Base-by-base conservation (phyloP, 2,888 invertebrate genomes). In the Tholera decimalis region DNA sequence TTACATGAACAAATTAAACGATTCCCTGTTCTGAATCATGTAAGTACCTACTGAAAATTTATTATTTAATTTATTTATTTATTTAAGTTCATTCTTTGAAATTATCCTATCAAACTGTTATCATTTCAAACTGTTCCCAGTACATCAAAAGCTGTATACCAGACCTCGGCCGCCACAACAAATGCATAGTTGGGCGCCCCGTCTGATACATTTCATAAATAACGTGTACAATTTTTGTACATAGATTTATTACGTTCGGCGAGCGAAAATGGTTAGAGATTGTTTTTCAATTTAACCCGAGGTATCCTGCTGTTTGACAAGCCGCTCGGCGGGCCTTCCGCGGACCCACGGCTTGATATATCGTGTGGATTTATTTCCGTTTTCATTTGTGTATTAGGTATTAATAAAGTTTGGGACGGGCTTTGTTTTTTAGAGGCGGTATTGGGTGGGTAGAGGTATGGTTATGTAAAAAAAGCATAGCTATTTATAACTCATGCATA, bases 261-360 rank as follows among this genome's bases (percentile, higher is more conserved):
- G 92, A 92, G 94, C 93, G 94, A 95, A 95, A 95, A 95, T 95
- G 93, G 94, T 92, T 93, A 94, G 95, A 95, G 95, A 95, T 95
- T 95, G 95, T 96, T 96, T 95, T 96, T 95, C 96, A 95, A 96
- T 96, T 96, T 94, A 92, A 93, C 92, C 88, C 89, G 87, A 81
- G 95, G 88, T 84, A 89, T 89, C 96, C 96, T 85, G 96, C 96
- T 95, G 96, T 88, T 89, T 89, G 92, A 92, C 93, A 92, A 85
- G 92, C 92, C 91, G 93, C 92, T 89, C 85, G 92, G 89, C 90
- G 89, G 83, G 90, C 85, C 83, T 86, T 83, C 86, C 86, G 79
- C 84, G 73, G 75, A 83, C 77, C 73, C 82, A 80, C 82, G 81
- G 84, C 83, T 87, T 88, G 88, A 88, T 86, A 76, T 83, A 84